Percentiles rank a stretch among this genome's conserved stretches.
Conservation (phyloP, 2,113 vertebrate species). For the Embiotoca jacksoni region DNA sequence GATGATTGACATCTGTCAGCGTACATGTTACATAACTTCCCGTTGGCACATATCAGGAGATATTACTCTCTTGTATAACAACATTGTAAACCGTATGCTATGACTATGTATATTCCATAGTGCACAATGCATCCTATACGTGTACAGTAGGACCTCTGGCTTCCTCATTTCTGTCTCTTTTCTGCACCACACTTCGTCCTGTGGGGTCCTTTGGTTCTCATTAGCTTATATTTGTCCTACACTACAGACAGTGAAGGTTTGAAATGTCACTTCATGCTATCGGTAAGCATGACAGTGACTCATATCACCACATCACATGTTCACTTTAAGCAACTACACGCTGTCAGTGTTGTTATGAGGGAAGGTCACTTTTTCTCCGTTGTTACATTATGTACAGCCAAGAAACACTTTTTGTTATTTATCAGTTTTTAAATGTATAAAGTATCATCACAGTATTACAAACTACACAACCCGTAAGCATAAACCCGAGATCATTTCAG, state of each 20-base stretch:
- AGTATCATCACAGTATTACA: background rate
- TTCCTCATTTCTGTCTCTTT: slow-evolving; percentile 25
- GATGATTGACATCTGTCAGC: background rate
- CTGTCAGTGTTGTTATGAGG: background rate
- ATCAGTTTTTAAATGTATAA: background rate
- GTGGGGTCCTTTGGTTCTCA: background rate
- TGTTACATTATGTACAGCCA: background rate
- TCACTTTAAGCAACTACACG: too few relatives aligned
- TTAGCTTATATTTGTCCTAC: slow-evolving; percentile 3
- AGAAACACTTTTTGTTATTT: background rate
- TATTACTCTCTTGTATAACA: background rate
- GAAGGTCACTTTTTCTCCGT: background rate
- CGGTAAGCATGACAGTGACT: background rate
- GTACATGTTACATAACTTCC: background rate
- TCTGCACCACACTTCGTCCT: slow-evolving; percentile 4
- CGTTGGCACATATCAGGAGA: slow-evolving; percentile 11
- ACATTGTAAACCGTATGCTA: background rate
- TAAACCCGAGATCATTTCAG: background rate
- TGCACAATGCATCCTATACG: background rate
- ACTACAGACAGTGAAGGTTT: slow-evolving; percentile 1
- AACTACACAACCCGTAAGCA: background rate
- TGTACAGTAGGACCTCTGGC: background rate
- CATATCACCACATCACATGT: background rate
- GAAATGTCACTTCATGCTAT: slow-evolving; percentile 1
- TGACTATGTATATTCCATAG: background rate